These are phyloP conservation scores for Alentia gelatinosa DNA, from an alignment of 2,888 invertebrate species.

Conservation along the genomic window DNA sequence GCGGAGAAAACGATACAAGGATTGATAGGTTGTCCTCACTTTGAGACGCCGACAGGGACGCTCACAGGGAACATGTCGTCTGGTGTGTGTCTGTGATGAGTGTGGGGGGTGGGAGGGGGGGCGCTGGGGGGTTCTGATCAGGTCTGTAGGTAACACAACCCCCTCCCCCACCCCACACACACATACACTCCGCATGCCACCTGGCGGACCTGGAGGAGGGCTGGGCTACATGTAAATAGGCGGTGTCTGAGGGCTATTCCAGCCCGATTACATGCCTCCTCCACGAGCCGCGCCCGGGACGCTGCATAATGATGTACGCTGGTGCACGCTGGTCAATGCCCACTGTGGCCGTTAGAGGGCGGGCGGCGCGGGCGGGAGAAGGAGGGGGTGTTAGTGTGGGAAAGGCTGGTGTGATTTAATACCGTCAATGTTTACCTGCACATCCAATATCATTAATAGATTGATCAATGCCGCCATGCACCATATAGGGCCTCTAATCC, in stretches of 20 bases:
- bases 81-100: too few relatives aligned
- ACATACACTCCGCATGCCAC: too few relatives aligned
- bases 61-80: not conserved
- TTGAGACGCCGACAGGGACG: not conserved
- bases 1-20: not conserved
- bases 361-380: not conserved
- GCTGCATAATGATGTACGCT: not conserved
- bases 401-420: not conserved
- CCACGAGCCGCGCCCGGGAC: too few relatives aligned
- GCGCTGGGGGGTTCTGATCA: not conserved
- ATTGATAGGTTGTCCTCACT: not conserved
- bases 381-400: not conserved
- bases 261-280: not conserved
- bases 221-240: not conserved
- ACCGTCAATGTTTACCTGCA: not conserved
- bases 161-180: too few relatives aligned
- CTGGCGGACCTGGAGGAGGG: too few relatives aligned
- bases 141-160: not conserved
- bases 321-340: not conserved
- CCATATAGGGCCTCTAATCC: not conserved
- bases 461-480: not conserved
- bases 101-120: too few relatives aligned
- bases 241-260: not conserved
- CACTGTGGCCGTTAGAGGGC: not conserved
- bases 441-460: slow-evolving; percentile 22